These are phyloP conservation scores for Pararge aegeria DNA, from an alignment of 1,140 invertebrate genomes.

Conservation along the genomic window DNA sequence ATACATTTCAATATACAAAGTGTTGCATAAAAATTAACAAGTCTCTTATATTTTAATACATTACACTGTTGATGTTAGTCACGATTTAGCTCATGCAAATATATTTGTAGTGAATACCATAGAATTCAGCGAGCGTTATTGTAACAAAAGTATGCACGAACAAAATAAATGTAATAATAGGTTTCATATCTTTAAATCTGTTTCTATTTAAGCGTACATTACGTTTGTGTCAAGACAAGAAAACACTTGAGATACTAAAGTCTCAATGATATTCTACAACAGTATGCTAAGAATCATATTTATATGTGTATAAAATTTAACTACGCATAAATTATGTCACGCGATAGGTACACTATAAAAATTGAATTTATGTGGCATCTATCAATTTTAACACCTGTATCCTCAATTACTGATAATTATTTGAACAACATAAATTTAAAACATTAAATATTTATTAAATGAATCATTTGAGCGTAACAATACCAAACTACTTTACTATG, in stretches of 20 bases:
- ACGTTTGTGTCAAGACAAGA: no score
- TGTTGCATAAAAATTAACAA: neutral
- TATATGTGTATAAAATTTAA: no score
- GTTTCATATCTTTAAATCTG: neutral
- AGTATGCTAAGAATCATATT: no score
- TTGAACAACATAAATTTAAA: neutral
- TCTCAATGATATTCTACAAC: no score
- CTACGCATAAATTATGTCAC: no score
- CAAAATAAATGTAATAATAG: neutral
- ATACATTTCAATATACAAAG: neutral
- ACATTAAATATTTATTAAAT: neutral
- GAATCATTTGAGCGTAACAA: neutral
- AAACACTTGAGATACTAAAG: no score
- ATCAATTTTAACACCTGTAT: neutral
- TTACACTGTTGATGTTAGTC: conserved; percentile 9
- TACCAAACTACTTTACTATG: neutral
- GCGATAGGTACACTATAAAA: neutral
- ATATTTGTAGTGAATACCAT: conserved; percentile 11
- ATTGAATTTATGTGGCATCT: neutral
- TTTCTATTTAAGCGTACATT: neutral
- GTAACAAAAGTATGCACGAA: neutral
- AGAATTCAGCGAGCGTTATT: neutral
- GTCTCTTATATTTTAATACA: neutral
- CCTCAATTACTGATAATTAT: neutral
- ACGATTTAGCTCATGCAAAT: conserved; percentile 12